Evolutionary conservation across 2,888 invertebrate genomes (phyloP).

Genomic region (Tenthredo notha): DNA sequence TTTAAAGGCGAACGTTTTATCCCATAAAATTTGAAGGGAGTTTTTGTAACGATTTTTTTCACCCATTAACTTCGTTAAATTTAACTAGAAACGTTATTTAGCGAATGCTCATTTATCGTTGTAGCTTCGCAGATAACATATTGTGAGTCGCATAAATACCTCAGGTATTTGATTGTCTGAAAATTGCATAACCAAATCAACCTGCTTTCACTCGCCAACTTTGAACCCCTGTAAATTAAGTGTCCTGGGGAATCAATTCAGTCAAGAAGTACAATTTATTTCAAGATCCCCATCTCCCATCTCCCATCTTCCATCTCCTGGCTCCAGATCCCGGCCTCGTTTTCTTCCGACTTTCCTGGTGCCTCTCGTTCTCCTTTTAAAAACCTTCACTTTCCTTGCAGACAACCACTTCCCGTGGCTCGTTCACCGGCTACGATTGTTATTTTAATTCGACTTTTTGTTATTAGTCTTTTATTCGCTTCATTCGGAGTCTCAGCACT

Average conservation of each 20-base stretch:
- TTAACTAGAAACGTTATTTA: background rate
- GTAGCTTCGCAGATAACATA: background rate
- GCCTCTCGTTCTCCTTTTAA: conserved; percentile 35
- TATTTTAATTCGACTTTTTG: conserved; percentile 66
- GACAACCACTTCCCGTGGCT: conserved; percentile 38
- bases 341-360: conserved; percentile 9
- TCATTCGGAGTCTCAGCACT: conserved; percentile 42
- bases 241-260: conserved; percentile 48
- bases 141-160: background rate
- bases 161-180: conserved; percentile 9
- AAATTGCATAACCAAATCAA: conserved; percentile 8
- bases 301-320: conserved; percentile 2
- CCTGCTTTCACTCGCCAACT: background rate
- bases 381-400: conserved; percentile 46
- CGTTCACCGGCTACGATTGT: conserved; percentile 57
- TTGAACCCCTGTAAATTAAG: conserved; percentile 27
- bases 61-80: background rate
- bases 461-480: conserved; percentile 68
- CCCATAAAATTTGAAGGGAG: background rate
- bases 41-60: background rate
- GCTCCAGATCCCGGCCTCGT: conserved; percentile 1
- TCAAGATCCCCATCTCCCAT: conserved; percentile 1
- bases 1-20: background rate
- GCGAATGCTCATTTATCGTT: too few relatives aligned
- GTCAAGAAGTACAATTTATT: conserved; percentile 45